Evolutionary conservation across 2,888 invertebrate species (phyloP), one percentile per base, ranked within the genome.

Genomic region (Alsophila aescularia): DNA sequence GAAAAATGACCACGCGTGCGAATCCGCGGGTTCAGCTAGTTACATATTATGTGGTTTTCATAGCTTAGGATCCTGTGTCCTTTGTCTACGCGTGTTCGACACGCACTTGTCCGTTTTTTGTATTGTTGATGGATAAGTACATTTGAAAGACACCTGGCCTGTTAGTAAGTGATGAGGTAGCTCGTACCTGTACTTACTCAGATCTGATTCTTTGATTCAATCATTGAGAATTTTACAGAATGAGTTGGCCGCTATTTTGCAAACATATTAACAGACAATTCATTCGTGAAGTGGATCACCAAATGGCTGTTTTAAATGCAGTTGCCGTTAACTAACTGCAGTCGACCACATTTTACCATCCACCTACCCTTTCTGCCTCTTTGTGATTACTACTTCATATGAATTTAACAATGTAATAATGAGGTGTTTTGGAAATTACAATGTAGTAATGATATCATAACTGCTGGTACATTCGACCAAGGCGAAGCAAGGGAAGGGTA

Each of bases 301-400:
- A 18, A 52, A 34, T 45, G 4, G 12, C 36, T 29, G 12, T 37
- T 48, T 16, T 15, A 10, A 40, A 36, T 42, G 39, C 54, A 44
- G 27, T 54, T 12, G 2, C 18, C 27, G n/a, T n/a, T n/a, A 35
- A 18, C 29, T 21, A 18, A 48, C 24, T 43, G 54, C 48, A 37
- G 31, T 49, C 37, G 40, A 40, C 50, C 50, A 32, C 55, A 45
- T 50, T 50, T 55, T 12, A 27, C 41, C 21, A 18, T 35, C 27
- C 15, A 36, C 43, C 39, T n/a, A 45, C 45, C 55, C 55, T 15
- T 39, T 14, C 9, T 14, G 31, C 9, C 48, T 35, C 12, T 41
- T 45, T 8, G 14, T 41, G 35, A 50, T 50, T 50, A 50, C 40
- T 24, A 7, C 16, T n/a, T 39, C 10, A 6, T 34, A 34, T 37